These are phyloP conservation scores for Blastobasis adustella DNA, from an alignment of 2,888 invertebrate species.

Conservation along the genomic window DNA sequence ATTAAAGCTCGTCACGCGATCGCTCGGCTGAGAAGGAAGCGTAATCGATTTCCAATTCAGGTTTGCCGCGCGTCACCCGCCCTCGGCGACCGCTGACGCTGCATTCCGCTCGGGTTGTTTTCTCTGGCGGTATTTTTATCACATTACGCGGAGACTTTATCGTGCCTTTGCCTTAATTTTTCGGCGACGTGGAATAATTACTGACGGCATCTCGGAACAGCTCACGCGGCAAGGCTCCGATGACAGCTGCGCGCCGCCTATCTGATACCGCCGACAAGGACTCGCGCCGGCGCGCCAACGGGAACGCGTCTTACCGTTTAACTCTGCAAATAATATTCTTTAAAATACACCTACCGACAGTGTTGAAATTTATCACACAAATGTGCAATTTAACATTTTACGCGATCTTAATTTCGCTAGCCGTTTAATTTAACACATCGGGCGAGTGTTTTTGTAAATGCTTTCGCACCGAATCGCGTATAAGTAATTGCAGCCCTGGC, in stretches of 20 bases:
- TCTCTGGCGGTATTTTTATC: conserved; percentile 45
- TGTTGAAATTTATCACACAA: not conserved
- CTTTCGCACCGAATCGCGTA: conserved; percentile 37
- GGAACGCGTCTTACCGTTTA: not conserved
- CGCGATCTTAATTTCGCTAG: not conserved
- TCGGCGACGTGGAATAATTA: conserved; percentile 62
- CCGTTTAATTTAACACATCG: conserved; percentile 4
- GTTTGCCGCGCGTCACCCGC: conserved; percentile 48
- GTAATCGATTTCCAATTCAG: conserved; percentile 63
- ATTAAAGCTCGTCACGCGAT: conserved; percentile 68
- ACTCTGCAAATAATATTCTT: not conserved
- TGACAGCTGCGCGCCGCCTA: conserved; percentile 47
- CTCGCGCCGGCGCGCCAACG: conserved; percentile 8
- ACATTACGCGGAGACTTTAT: conserved; percentile 46
- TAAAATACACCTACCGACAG: not conserved
- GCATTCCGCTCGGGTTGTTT: conserved; percentile 50
- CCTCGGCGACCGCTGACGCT: conserved; percentile 41
- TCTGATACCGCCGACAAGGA: conserved; percentile 35
- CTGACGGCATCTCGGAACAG: conserved; percentile 46
- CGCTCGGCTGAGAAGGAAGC: conserved; percentile 50
- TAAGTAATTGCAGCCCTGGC: conserved; percentile 52
- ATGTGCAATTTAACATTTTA: not conserved
- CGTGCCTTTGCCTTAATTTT: conserved; percentile 60
- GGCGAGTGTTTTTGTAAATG: conserved; percentile 35
- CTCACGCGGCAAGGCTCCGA: conserved; percentile 47